Conservation (phyloP, 2,113 vertebrate genomes). For the Lethenteron camtschaticum region DNA sequence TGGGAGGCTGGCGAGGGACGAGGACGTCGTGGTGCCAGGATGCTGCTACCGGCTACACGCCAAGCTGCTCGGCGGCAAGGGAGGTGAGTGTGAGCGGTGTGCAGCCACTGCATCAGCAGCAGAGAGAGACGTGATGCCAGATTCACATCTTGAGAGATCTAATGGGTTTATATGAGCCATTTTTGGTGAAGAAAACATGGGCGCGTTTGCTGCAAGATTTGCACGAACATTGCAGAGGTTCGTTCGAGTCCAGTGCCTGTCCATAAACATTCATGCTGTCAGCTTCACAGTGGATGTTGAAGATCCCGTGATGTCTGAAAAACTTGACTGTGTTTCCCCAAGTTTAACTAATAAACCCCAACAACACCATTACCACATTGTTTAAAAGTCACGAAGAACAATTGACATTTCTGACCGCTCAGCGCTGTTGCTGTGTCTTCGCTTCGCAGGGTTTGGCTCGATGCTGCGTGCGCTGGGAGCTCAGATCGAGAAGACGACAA, state of each 20-base stretch:
- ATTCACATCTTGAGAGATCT: background rate
- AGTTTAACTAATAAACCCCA: background rate
- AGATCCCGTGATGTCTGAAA: background rate
- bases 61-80: constrained; percentile 64
- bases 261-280: background rate
- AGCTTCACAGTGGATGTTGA: background rate
- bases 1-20: constrained; percentile 16
- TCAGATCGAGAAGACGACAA: constrained; percentile 95
- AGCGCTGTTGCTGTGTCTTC: background rate
- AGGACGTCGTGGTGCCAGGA: constrained; percentile 32
- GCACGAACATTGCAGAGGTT: background rate
- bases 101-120: constrained; percentile 4
- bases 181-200: background rate
- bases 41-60: constrained; percentile 48
- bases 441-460: constrained; percentile 57
- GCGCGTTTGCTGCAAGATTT: background rate
- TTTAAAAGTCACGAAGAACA: background rate
- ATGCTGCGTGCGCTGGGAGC: constrained; percentile 89
- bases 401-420: background rate
- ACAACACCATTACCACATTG: background rate
- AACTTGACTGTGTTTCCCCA: too few species aligned
- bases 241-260: too few species aligned
- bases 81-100: constrained; percentile 31
- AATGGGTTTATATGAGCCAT: too few species aligned
- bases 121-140: background rate